Conservation (phyloP, 2,797 vertebrate genomes). For the Silurus lanzhouensis region DNA sequence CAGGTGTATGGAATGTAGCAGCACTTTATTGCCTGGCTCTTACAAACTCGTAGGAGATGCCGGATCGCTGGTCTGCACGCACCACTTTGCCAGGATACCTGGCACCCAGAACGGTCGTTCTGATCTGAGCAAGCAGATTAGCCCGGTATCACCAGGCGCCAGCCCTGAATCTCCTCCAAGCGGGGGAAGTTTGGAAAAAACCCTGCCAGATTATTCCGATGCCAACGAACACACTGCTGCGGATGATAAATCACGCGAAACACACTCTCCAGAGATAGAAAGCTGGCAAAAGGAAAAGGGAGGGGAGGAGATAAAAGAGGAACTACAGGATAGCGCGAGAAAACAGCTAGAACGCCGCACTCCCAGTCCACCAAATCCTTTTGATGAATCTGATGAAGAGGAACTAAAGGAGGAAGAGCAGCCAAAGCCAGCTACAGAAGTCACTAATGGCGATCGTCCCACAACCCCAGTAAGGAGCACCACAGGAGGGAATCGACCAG, state of each 20-base stretch:
- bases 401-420: constrained; percentile 56
- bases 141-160: constrained; percentile 36
- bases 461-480: constrained; percentile 43
- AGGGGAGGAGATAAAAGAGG: constrained; percentile 33
- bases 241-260: constrained; percentile 12
- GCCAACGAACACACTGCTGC: constrained; percentile 11
- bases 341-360: constrained; percentile 36
- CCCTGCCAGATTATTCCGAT: constrained; percentile 36
- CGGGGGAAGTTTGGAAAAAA: constrained; percentile 48
- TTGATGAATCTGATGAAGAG: constrained; percentile 76
- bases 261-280: constrained; percentile 50
- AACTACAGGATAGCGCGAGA: background rate
- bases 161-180: constrained; percentile 46
- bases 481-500: constrained; percentile 61
- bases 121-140: constrained; percentile 68
- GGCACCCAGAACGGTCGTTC: constrained; percentile 72
- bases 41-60: constrained; percentile 80
- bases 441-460: constrained; percentile 57
- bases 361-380: constrained; percentile 75
- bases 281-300: constrained; percentile 40
- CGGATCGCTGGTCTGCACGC: constrained; percentile 84
- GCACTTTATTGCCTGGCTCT: constrained; percentile 90
- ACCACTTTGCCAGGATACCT: constrained; percentile 77
- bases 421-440: constrained; percentile 43
- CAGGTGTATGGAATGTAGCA: constrained; percentile 91